Percentiles rank a stretch among this genome's conserved stretches.
These are phyloP conservation scores for Mobula birostris DNA, from an alignment of 2,113 vertebrate species.

Conservation along the genomic window DNA sequence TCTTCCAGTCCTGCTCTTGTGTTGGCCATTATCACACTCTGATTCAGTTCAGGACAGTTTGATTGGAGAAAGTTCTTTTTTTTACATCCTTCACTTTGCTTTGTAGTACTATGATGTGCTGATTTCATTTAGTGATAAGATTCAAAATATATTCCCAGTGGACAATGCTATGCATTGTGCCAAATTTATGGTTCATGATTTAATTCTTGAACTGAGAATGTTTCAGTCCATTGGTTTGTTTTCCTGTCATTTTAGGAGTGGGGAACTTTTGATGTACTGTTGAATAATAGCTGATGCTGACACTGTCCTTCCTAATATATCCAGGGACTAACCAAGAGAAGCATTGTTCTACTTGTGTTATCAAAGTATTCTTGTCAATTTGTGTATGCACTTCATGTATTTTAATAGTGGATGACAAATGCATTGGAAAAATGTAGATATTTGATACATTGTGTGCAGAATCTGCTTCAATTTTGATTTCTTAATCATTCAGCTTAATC, in stretches of 20 bases:
- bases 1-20: neutral
- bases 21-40: no score
- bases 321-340: neutral
- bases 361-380: neutral
- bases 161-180: neutral
- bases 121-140: neutral
- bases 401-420: neutral
- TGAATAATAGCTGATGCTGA: neutral
- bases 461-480: constrained; percentile 41
- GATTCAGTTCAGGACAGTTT: no score
- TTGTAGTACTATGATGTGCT: neutral
- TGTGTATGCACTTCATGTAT: neutral
- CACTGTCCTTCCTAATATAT: neutral
- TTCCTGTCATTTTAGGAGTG: neutral
- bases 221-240: neutral
- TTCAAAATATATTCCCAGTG: neutral
- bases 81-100: neutral
- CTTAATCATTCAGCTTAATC: constrained; percentile 71
- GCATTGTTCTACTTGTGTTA: neutral
- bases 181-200: neutral
- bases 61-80: no score
- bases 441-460: neutral
- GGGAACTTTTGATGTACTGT: neutral
- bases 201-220: neutral
- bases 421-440: neutral